Base-by-base conservation (phyloP, 1,140 invertebrate genomes). In the Asbolus verrucosus region DNA sequence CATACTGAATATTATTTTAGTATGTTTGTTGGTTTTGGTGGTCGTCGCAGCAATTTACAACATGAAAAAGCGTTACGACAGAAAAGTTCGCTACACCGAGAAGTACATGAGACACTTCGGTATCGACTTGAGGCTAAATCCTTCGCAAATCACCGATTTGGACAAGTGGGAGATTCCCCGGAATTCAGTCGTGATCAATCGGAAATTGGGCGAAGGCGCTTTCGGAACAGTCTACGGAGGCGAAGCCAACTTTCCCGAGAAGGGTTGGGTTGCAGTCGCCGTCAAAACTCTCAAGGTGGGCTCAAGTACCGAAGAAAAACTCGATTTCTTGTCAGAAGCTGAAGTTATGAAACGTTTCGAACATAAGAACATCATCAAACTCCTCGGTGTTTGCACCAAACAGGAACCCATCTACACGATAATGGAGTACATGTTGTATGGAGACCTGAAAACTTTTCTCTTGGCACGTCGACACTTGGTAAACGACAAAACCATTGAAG, bases 381-480 rank as follows among this genome's bases (percentile, higher is more conserved):
- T 98, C 1, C 81, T 97, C 0, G 94, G 90, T 0, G 93, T 97
- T 18, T 94, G 92, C 73, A 93, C 92, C 0, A 90, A 91, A 77
- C 89, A 87, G 38, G 92, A 95, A 72, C 94, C 95, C 0, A 89
- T 95, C 9, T 93, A 93, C 76, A 94, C 94, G 2, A 89, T 97
- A 0, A 96, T 97, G 90, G 95, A 97, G 80, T 96, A 95, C 72
- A 95, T 96, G 92, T 85, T 96, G 38, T 95, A 95, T 73, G 95
- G 95, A 14, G 94, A 97, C 79, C 80, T 97, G 62, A 96, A 96
- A 82, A 95, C 91, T 0, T 97, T 91, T 80, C 83, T 97, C 31
- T 81, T 97, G 16, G 92, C 91, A 0, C 84, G 95, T 63, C 86
- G 95, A 54, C 91, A 94, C 81, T 83, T 96, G 71, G 92, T 94